Evolutionary conservation across 35 echinoderm and acorn worm genomes (phyloP), one percentile per base, ranked within the genome.

Genomic region (Eucidaris tribuloides): DNA sequence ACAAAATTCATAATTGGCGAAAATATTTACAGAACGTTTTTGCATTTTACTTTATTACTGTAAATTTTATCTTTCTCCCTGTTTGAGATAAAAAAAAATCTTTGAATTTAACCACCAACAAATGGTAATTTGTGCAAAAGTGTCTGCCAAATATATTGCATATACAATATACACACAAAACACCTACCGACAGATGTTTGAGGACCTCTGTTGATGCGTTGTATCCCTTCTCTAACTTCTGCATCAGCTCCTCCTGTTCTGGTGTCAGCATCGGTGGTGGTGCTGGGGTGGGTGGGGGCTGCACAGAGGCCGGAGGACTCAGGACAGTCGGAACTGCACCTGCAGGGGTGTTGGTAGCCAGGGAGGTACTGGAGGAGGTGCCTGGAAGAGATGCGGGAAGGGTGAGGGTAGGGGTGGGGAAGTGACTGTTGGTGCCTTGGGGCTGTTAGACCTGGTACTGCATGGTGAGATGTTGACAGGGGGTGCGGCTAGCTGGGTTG

Each of bases 171-270:
- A n/a, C n/a, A n/a, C n/a, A n/a, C n/a, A n/a, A n/a, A 14, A 52
- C 18, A 86, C 92, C 54, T 90, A 94, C 92, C 58, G 84, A 90
- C 17, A 94, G 80, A 81, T 94, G 89, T 54, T 89, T 81, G 87
- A 94, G 91, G 46, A 97, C 78, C 42, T 92, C 89, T 54, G 70
- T 97, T 2, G 94, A 97, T 1, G 89, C 87, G 46, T 76, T 65
- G 77, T 97, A 97, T 23, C 89, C 94, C 46, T 88, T 92, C 74
- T 97, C 94, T 62, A 97, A 61, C 77, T 43, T 82, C n/a, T 84
- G 55, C 18, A 96, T 42, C 30, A 96, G 71, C 15, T 91, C 19
- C n/a, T 57, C 41, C 56, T 96, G 93, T 17, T 83, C 82, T 25
- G 17, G 9, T 32, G 92, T 89, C 15, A 90, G 34, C 62, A 59